phyloP scores from a whole-genome alignment of 1,140 invertebrate genomes.

The Venturia canescens region DNA sequence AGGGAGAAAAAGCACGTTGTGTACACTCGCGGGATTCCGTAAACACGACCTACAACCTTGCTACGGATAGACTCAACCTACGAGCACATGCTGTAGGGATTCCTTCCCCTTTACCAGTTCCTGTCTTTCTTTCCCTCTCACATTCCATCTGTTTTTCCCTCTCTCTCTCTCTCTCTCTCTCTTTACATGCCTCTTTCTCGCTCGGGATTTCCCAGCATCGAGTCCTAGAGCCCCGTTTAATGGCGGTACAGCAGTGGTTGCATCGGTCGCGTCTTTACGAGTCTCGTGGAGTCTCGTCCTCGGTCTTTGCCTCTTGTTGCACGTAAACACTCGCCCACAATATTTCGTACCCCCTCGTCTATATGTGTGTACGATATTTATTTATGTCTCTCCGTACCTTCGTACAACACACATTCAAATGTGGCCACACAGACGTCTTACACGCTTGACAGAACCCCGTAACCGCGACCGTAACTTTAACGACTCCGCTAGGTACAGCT shows the following conservation, averaged over 20 bases:
- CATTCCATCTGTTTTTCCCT: conserved; percentile 21
- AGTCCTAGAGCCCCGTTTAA: neutral
- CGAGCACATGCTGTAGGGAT: neutral
- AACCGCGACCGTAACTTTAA: conserved; percentile 51
- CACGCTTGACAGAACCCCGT: conserved; percentile 37
- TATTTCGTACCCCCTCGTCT: neutral
- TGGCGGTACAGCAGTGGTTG: neutral
- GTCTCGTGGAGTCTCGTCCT: conserved; percentile 16
- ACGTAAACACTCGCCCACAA: neutral
- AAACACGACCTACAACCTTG: conserved; percentile 51
- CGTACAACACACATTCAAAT: neutral
- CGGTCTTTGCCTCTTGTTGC: neutral
- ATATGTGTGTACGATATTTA: neutral
- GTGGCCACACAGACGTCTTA: neutral
- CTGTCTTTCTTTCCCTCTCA: neutral
- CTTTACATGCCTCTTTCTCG: neutral
- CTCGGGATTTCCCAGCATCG: neutral
- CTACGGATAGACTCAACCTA: conserved; percentile 11
- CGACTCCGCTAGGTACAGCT: conserved; percentile 29
- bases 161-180: neutral
- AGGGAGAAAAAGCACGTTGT: conserved; percentile 32
- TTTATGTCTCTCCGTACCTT: too few relatives aligned
- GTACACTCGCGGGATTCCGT: conserved; percentile 38
- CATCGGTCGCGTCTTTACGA: conserved; percentile 18
- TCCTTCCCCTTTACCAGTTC: too few relatives aligned